Evolutionary conservation across 2,888 invertebrate genomes (phyloP).

Genomic region (Bembecia ichneumoniformis): DNA sequence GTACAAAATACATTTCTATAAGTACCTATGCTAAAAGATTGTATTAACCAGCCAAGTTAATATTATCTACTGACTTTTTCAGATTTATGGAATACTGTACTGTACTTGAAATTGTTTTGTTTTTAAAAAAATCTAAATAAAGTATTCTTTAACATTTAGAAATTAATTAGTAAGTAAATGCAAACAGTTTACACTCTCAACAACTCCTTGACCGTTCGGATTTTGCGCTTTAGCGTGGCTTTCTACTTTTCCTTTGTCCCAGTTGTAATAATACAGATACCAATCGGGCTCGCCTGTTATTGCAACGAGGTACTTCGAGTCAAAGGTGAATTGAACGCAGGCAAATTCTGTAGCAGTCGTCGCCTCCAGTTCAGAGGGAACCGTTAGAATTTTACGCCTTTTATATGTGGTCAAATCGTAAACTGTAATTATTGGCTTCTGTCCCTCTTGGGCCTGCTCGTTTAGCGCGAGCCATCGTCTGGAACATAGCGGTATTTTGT

Average conservation of each 20-base stretch:
- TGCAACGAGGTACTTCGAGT: constrained; percentile 84
- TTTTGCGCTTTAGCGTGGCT: constrained; percentile 81
- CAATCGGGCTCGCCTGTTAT: constrained; percentile 89
- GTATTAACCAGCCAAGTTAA: no score
- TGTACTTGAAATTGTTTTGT: no score
- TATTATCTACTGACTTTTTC: no score
- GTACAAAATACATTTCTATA: no score
- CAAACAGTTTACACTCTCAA: constrained; percentile 50
- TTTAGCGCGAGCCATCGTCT: constrained; percentile 78
- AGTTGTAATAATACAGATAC: constrained; percentile 84
- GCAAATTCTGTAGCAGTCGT: constrained; percentile 76
- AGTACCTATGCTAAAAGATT: no score
- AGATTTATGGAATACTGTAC: no score
- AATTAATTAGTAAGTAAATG: no score
- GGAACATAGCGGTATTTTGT: constrained; percentile 14
- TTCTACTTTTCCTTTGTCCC: constrained; percentile 86
- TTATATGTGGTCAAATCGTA: constrained; percentile 81
- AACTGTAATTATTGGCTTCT: constrained; percentile 77
- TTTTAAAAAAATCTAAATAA: no score
- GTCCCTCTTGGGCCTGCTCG: constrained; percentile 75
- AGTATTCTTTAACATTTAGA: background rate
- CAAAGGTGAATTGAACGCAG: constrained; percentile 83
- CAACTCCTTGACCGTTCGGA: constrained; percentile 77
- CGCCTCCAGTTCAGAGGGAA: constrained; percentile 74
- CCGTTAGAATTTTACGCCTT: constrained; percentile 76